A percentile compares a stretch with the other conserved stretches of the same genome.
Evolutionary conservation across 2,888 invertebrate genomes (phyloP).

Genomic region (Aphodius sticticus): DNA sequence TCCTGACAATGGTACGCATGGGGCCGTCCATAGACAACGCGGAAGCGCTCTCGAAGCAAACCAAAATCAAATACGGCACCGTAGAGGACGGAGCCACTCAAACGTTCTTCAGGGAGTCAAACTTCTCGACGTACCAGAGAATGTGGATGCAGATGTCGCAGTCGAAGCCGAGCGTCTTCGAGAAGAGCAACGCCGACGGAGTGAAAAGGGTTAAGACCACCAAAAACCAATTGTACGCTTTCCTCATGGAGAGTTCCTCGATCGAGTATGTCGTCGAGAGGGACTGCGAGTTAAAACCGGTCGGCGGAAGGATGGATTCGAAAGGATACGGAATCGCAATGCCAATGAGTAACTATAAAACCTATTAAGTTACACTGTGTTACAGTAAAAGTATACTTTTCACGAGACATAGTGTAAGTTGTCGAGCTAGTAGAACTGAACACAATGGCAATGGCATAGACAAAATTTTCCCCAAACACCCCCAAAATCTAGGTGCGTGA

Average conservation of each 20-base stretch:
- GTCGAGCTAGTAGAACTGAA: too few relatives aligned
- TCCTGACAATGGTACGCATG: slow-evolving; percentile 88
- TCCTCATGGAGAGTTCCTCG: slow-evolving; percentile 94
- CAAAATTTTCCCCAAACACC: too few relatives aligned
- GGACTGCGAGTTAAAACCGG: slow-evolving; percentile 83
- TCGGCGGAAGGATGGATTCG: slow-evolving; percentile 83
- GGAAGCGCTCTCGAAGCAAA: slow-evolving; percentile 91
- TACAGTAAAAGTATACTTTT: too few relatives aligned
- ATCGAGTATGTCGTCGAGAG: slow-evolving; percentile 91
- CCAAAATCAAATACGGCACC: slow-evolving; percentile 94
- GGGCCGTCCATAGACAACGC: slow-evolving; percentile 89
- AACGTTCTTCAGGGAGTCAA: slow-evolving; percentile 75
- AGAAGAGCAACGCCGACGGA: slow-evolving; percentile 83
- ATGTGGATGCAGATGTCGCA: slow-evolving; percentile 73
- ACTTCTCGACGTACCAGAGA: slow-evolving; percentile 45
- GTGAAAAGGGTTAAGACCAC: slow-evolving; percentile 82
- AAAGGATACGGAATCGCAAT: slow-evolving; percentile 95
- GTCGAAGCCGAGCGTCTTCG: slow-evolving; percentile 82
- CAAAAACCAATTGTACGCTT: slow-evolving; percentile 86
- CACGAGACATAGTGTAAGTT: too few relatives aligned
- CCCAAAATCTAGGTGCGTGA: too few relatives aligned
- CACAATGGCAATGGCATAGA: too few relatives aligned
- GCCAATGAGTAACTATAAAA: slow-evolving; percentile 76
- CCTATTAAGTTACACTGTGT: too few relatives aligned
- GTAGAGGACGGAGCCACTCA: slow-evolving; percentile 90